These are phyloP conservation scores for Puffinus mauretanicus DNA, from an alignment of 2,113 vertebrate genomes.

Conservation along the genomic window DNA sequence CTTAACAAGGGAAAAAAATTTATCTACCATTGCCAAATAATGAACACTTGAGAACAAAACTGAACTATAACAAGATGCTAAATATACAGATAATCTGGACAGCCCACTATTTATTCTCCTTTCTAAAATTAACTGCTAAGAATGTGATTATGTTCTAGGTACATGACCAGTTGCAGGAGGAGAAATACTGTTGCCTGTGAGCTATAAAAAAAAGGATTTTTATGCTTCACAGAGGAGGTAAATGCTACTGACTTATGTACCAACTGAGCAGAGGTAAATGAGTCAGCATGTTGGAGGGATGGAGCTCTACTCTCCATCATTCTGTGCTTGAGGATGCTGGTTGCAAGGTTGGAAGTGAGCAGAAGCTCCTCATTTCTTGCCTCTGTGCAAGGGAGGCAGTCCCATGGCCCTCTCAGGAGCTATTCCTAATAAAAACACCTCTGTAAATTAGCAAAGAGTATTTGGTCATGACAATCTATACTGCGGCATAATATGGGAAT, in stretches of 20 bases:
- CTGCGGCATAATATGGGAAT: neutral
- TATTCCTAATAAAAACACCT: neutral
- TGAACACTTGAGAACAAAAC: neutral
- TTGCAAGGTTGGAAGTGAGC: neutral
- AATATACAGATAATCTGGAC: conserved; percentile 6
- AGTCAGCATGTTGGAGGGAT: neutral
- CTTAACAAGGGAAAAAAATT: neutral
- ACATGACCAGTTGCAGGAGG: neutral
- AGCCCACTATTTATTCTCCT: neutral
- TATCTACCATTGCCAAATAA: neutral
- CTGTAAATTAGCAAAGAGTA: neutral
- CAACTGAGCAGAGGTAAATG: neutral
- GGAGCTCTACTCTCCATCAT: neutral
- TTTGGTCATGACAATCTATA: neutral
- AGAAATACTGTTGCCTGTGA: neutral
- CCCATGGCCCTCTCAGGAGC: neutral
- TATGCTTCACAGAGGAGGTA: neutral
- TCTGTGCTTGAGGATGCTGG: neutral
- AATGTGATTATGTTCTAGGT: neutral
- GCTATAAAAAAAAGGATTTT: neutral
- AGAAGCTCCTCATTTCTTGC: neutral
- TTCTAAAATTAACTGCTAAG: conserved; percentile 1
- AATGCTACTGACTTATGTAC: neutral
- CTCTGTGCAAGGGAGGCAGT: neutral
- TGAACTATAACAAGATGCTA: neutral